Evolutionary conservation across 2,113 vertebrate species (phyloP).

Genomic region (Henicopernis longicauda): DNA sequence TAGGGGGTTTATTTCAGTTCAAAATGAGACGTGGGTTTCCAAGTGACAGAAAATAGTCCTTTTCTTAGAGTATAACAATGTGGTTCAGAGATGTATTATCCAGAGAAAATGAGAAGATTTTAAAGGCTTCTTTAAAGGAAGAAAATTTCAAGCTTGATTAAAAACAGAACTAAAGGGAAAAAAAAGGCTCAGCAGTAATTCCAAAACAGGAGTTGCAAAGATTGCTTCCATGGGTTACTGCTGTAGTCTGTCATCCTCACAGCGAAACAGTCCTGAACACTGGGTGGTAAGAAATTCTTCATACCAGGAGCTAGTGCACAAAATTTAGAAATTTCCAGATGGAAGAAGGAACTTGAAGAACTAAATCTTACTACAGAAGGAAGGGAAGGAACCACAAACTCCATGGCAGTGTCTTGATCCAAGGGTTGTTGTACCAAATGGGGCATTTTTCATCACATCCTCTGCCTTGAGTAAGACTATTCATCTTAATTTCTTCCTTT

Average conservation of each 20-base stretch:
- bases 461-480: neutral
- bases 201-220: neutral
- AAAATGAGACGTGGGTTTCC: constrained; percentile 57
- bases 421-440: neutral
- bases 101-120: constrained; percentile 49
- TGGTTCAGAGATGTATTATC: constrained; percentile 41
- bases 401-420: neutral
- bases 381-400: neutral
- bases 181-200: neutral
- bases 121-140: constrained; percentile 32
- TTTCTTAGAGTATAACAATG: constrained; percentile 46
- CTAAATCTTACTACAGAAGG: neutral
- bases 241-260: neutral
- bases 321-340: neutral
- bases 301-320: neutral
- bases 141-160: constrained; percentile 50
- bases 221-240: neutral
- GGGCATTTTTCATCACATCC: neutral
- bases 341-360: neutral
- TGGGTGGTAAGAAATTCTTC: neutral
- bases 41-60: constrained; percentile 57
- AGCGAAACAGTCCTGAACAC: neutral
- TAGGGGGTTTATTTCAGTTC: constrained; percentile 61
- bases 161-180: constrained; percentile 22
- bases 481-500: neutral